Conservation (phyloP, 2,888 invertebrate genomes). For the Anorthoa munda region DNA sequence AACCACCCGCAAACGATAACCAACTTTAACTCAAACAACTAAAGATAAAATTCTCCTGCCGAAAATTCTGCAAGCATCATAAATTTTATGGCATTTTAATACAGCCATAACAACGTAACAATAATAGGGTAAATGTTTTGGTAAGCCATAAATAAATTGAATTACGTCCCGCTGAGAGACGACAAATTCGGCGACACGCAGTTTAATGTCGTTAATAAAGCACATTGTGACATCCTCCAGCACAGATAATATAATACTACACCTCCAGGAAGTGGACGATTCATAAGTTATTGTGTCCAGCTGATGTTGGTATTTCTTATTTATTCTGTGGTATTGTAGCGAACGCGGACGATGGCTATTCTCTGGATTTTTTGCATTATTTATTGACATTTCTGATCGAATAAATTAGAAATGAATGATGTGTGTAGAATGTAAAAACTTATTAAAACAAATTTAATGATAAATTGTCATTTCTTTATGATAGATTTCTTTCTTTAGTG, state of each 20-base stretch:
- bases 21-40: conserved; percentile 56
- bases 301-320: too few relatives aligned
- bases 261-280: conserved; percentile 48
- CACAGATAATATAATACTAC: too few relatives aligned
- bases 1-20: conserved; percentile 44
- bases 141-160: conserved; percentile 89
- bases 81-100: conserved; percentile 90
- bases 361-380: conserved; percentile 12
- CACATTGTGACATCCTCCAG: conserved; percentile 60
- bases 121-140: conserved; percentile 91
- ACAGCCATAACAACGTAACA: conserved; percentile 89
- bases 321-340: too few relatives aligned
- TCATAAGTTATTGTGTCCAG: conserved; percentile 49
- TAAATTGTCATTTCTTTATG: not conserved
- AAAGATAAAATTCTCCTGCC: conserved; percentile 60
- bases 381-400: conserved; percentile 24
- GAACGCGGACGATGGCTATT: conserved; percentile 11
- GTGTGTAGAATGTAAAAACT: not conserved
- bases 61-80: conserved; percentile 84
- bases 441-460: not conserved
- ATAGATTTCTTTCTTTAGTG: not conserved
- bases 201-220: conserved; percentile 70
- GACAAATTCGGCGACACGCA: conserved; percentile 82
- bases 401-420: not conserved
- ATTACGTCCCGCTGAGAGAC: conserved; percentile 82